These are phyloP conservation scores for Canis aureus DNA, from an alignment of 2,113 vertebrate genomes.

Conservation along the genomic window DNA sequence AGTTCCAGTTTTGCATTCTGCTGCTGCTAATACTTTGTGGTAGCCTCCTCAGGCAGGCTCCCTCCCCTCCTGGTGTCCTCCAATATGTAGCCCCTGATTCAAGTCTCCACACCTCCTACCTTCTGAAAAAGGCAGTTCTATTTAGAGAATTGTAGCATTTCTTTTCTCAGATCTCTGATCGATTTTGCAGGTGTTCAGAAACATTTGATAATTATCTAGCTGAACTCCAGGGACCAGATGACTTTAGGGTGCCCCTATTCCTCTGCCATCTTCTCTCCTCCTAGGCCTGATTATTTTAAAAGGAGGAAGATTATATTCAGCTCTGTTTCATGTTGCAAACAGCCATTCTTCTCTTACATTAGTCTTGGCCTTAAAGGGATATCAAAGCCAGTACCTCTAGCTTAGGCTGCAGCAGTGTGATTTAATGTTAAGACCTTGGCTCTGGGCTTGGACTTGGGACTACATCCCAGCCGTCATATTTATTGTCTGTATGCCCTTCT, in stretches of 20 bases:
- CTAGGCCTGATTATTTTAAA: background rate
- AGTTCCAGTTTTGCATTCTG: background rate
- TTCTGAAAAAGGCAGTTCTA: background rate
- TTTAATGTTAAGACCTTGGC: background rate
- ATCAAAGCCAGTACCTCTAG: background rate
- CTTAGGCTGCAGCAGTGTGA: background rate
- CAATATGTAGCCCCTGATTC: background rate
- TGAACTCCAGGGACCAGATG: background rate
- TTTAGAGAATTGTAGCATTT: background rate
- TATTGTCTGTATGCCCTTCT: background rate
- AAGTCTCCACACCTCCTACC: background rate
- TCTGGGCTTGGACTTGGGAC: background rate
- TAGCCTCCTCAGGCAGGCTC: background rate
- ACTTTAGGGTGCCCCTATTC: background rate
- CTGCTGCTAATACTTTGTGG: background rate
- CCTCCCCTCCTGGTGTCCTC: background rate
- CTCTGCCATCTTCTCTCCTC: background rate
- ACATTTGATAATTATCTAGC: background rate
- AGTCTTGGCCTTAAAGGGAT: too few species aligned
- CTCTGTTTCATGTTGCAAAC: background rate
- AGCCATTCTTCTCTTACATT: too few species aligned
- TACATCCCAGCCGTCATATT: background rate
- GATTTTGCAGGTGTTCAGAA: background rate
- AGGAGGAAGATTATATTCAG: background rate
- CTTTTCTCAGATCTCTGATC: background rate